phyloP scores from a whole-genome alignment of 2,113 vertebrate species.

The Halichoeres trimaculatus region DNA sequence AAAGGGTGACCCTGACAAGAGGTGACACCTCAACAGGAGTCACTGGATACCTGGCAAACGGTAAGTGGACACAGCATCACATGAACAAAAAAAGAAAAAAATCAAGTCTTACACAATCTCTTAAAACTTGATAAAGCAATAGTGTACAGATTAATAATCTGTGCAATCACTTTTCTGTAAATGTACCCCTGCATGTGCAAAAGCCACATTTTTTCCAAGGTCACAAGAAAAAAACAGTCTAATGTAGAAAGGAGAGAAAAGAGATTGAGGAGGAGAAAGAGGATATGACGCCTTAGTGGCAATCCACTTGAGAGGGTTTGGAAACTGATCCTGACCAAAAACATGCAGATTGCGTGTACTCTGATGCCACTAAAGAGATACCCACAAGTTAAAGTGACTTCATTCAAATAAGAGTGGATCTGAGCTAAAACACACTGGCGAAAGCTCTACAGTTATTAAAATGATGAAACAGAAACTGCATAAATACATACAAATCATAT shows the following conservation, averaged over 20 bases:
- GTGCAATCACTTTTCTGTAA: background rate
- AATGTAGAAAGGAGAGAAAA: constrained; percentile 2
- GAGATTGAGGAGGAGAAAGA: constrained; percentile 61
- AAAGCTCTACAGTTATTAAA: background rate
- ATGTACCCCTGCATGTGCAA: background rate
- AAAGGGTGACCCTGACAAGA: constrained; percentile 22
- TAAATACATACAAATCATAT: background rate
- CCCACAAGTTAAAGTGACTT: constrained; percentile 44
- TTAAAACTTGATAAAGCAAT: background rate
- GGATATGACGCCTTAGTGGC: constrained; percentile 66
- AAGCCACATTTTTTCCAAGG: too few relatives aligned
- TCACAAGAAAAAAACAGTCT: background rate
- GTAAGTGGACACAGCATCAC: constrained; percentile 3
- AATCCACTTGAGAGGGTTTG: constrained; percentile 74
- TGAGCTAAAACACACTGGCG: background rate
- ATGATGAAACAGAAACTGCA: constrained; percentile 20
- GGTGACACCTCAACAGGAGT: constrained; percentile 29
- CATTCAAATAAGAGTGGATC: constrained; percentile 23
- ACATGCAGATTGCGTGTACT: constrained; percentile 72
- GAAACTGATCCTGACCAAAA: constrained; percentile 76
- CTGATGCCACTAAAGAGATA: constrained; percentile 55
- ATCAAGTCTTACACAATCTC: background rate
- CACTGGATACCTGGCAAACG: constrained; percentile 31
- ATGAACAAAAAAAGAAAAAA: constrained; percentile 1
- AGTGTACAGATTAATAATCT: background rate